A percentile compares a stretch with the other conserved stretches of the same genome.
Conservation (phyloP, 2,888 invertebrate genomes). For the Chelonus formosanus region DNA sequence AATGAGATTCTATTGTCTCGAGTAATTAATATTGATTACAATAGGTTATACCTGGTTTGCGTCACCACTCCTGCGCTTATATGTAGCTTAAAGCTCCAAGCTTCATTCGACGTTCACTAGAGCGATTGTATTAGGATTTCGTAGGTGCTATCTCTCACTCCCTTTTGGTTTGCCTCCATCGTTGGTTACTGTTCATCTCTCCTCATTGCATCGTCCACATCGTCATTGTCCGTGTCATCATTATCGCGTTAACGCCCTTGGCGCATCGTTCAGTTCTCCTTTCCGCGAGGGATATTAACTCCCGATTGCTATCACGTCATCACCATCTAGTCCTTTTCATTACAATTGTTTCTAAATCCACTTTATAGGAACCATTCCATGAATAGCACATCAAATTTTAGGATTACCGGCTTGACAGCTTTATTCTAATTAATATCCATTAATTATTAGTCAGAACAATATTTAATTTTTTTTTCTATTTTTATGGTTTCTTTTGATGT, state of each 20-base stretch:
- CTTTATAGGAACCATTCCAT: not conserved
- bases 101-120: slow-evolving; percentile 33
- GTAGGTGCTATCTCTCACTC: slow-evolving; percentile 41
- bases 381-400: no score
- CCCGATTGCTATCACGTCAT: not conserved
- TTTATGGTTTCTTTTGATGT: no score
- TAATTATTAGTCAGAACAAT: no score
- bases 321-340: not conserved
- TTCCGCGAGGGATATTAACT: slow-evolving; percentile 4
- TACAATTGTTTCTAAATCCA: slow-evolving; percentile 9
- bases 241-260: slow-evolving; percentile 34
- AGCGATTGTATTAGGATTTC: slow-evolving; percentile 56
- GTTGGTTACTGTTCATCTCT: slow-evolving; percentile 23
- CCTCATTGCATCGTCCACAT: slow-evolving; percentile 27
- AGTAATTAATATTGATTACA: slow-evolving; percentile 67
- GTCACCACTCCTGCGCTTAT: slow-evolving; percentile 47
- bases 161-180: slow-evolving; percentile 8
- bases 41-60: slow-evolving; percentile 61
- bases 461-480: no score
- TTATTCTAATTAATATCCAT: no score
- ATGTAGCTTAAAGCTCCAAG: slow-evolving; percentile 32
- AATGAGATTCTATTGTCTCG: slow-evolving; percentile 66
- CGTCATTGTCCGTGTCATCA: slow-evolving; percentile 38
- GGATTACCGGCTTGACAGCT: no score
- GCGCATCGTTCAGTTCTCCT: slow-evolving; percentile 11